Evolutionary conservation across 2,113 vertebrate species (phyloP), one percentile per base, ranked within the genome.

Genomic region (Haplochromis burtoni): DNA sequence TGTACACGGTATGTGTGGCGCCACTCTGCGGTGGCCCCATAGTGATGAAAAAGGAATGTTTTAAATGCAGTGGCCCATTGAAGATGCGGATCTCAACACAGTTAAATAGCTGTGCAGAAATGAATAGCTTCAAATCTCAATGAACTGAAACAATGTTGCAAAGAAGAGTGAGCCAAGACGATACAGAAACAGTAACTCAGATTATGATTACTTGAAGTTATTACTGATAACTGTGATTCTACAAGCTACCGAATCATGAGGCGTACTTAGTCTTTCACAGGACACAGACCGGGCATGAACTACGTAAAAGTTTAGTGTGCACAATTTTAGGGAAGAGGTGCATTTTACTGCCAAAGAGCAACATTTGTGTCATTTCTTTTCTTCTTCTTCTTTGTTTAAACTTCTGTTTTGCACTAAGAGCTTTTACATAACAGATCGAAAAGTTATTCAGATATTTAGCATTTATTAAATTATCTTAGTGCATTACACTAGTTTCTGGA

Each of bases 401-500:
- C n/a, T 55, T 55, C 53, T 55, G 11, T 55, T 55, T 55, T 24
- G 53, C 4, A 24, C n/a, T 54, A 54, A 24, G 51, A 54, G n/a
- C 51, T 54, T 21, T 53, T 21, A 21, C 53, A 24, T 13, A 55
- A 55, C 21, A 4, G 21, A 24, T 55, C 2, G 0, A 13, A 4
- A 24, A 12, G 21, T 57, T 14, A 26, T 57, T 57, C 54, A 57
- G 21, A 57, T 57, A 57, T 57, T 29, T 57, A 57, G 24, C 54
- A 14, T 57, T 14, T 8, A 26, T 57, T 26, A 29, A 57, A 57
- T 0, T 57, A 8, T 8, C 21, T 26, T 55, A 26, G 21, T 14
- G 12, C 12, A 57, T 57, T 57, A 29, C 24, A 29, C 4, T 26
- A 57, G 21, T 57, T 26, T 57, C 21, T 26, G 21, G 12, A 57